Percentiles rank a stretch among this genome's conserved stretches.
These are phyloP conservation scores for Arctopsyche grandis DNA, from an alignment of 1,140 invertebrate genomes.

Conservation along the genomic window DNA sequence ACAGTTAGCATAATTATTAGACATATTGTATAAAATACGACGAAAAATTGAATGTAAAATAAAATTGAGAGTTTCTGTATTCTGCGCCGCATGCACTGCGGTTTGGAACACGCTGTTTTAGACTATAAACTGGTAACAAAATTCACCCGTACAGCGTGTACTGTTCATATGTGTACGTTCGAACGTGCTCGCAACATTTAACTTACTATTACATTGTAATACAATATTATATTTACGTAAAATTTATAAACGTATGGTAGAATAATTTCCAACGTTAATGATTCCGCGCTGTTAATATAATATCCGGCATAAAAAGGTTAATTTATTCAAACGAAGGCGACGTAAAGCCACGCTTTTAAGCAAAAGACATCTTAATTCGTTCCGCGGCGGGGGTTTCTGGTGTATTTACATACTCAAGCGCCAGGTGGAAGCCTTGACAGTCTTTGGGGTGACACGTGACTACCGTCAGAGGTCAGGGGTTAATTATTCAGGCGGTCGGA, in stretches of 20 bases:
- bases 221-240: no score
- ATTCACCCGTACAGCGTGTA: not conserved
- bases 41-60: no score
- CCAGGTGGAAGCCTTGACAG: constrained; percentile 10
- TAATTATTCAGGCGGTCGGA: not conserved
- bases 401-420: constrained; percentile 17
- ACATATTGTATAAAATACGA: no score
- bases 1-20: no score
- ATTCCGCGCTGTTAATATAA: no score
- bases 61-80: constrained; percentile 9
- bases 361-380: constrained; percentile 12
- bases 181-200: no score
- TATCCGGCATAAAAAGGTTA: not conserved
- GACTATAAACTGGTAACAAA: constrained; percentile 19
- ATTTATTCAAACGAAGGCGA: not conserved
- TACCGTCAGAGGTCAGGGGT: not conserved
- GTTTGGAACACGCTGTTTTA: constrained; percentile 16
- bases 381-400: not conserved
- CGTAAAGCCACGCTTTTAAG: not conserved
- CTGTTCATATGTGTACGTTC: not conserved
- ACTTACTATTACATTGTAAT: no score
- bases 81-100: not conserved
- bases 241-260: no score
- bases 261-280: no score
- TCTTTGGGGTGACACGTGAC: not conserved